These are phyloP conservation scores for Apis laboriosa DNA, from an alignment of 1,140 invertebrate genomes.

Conservation along the genomic window DNA sequence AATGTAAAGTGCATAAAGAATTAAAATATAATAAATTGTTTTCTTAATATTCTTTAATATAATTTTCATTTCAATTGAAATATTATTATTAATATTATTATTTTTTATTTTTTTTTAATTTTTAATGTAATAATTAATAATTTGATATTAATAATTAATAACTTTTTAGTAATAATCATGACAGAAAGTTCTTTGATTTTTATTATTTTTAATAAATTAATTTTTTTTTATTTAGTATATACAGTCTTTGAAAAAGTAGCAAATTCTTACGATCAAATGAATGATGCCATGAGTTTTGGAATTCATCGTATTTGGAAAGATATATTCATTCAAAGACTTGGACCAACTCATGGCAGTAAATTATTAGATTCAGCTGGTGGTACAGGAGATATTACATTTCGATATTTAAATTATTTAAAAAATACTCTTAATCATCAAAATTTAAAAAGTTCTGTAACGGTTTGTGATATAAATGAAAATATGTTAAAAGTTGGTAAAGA, in stretches of 20 bases:
- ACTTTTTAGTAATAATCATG: no score
- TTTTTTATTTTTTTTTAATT: no score
- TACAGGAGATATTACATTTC: constrained; percentile 95
- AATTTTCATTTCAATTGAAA: no score
- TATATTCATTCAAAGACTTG: constrained; percentile 91
- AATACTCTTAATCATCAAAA: constrained; percentile 77
- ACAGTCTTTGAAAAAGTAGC: constrained; percentile 95
- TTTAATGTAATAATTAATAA: no score
- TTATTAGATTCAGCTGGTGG: constrained; percentile 98
- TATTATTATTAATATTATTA: no score
- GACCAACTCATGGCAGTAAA: constrained; percentile 88
- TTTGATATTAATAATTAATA: no score
- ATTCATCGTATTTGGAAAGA: constrained; percentile 99
- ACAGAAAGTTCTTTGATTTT: no score
- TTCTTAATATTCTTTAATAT: no score
- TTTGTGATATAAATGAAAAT: constrained; percentile 96
- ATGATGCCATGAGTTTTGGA: constrained; percentile 98
- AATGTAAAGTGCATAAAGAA: no score
- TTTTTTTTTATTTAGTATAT: constrained; percentile 91
- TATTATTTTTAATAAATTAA: constrained; percentile 28
- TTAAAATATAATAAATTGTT: no score
- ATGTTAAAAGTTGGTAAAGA: constrained; percentile 96
- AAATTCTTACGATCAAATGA: constrained; percentile 97
- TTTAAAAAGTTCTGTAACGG: constrained; percentile 87
- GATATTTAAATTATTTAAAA: constrained; percentile 89